Conservation (phyloP, 2,113 vertebrate species). For the Nyctereutes procyonoides region DNA sequence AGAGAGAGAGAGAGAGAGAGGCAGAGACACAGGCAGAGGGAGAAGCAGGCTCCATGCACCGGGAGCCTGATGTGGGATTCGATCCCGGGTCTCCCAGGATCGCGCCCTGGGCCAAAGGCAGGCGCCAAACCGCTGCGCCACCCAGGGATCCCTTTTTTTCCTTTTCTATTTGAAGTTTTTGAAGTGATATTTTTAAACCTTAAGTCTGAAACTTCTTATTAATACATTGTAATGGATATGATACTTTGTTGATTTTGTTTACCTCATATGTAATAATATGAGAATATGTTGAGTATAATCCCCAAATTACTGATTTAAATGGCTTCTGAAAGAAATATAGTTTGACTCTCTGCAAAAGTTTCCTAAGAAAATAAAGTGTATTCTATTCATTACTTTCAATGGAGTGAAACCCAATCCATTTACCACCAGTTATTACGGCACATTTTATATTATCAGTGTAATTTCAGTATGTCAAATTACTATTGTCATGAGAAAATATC, state of each 20-base stretch:
- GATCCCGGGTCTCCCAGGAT: too few relatives aligned
- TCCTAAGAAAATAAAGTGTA: neutral
- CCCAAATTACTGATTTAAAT: neutral
- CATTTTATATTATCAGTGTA: neutral
- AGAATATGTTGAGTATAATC: neutral
- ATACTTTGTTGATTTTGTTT: conserved; percentile 3
- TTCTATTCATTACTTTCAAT: neutral
- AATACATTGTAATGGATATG: neutral
- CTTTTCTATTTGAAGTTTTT: neutral
- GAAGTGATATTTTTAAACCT: neutral
- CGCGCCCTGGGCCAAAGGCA: too few relatives aligned
- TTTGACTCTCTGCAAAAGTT: neutral
- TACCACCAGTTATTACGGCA: neutral
- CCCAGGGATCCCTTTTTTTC: too few relatives aligned
- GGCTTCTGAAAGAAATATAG: neutral
- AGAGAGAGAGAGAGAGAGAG: too few relatives aligned
- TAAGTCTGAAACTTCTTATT: neutral
- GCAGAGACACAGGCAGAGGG: too few relatives aligned
- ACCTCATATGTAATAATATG: neutral
- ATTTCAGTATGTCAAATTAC: neutral
- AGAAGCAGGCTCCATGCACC: too few relatives aligned
- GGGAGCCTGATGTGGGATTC: too few relatives aligned
- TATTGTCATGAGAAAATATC: neutral
- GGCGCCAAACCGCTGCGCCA: too few relatives aligned
- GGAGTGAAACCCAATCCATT: neutral